Evolutionary conservation across 2,797 vertebrate species (phyloP), one percentile per base, ranked within the genome.

Genomic region (Peromyscus aztecus): DNA sequence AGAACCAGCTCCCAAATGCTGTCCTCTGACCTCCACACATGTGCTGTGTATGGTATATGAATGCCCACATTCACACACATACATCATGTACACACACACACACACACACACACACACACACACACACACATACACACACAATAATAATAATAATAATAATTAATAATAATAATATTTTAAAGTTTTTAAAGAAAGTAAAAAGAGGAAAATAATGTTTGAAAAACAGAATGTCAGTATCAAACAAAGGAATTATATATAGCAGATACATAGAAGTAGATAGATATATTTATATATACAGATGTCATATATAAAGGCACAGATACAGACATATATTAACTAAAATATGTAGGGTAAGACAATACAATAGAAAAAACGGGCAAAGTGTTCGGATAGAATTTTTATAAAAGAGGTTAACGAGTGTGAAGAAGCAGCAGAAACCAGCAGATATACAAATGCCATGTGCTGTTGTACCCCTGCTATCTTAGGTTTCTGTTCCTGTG

Each of bases 121-220:
- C 46, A 31, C 43, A 78, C 23, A 29, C 4, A 57, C 5, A 43
- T 4, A 43, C 43, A 43, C 43, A 13, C n/a, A 77, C 16, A 19
- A 80, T 52, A 46, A 49, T n/a, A 40, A 82, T 82, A 8, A 59
- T 55, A 21, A 23, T 57, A 4, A 59, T 55, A 21, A 23, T 57
- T 23, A 40, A 82, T 82, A 8, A 59, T 55, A 59, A 77, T 59
- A 63, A 40, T 43, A 63, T 61, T 16, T 37, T 43, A 43, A 31
- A 17, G 1, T 67, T 57, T 80, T 49, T n/a, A 80, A 67, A 92
- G 46, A 80, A 59, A 24, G 19, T 59, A 49, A 96, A 81, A 81
- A 67, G 31, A 67, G n/a, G 23, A 52, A 96, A 85, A 81, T 4
- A 76, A 83, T 65, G 31, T 81, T 94, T 90, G 17, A 27, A 69